phyloP scores from a whole-genome alignment of 2,113 vertebrate species.

The Carettochelys insculpta region DNA sequence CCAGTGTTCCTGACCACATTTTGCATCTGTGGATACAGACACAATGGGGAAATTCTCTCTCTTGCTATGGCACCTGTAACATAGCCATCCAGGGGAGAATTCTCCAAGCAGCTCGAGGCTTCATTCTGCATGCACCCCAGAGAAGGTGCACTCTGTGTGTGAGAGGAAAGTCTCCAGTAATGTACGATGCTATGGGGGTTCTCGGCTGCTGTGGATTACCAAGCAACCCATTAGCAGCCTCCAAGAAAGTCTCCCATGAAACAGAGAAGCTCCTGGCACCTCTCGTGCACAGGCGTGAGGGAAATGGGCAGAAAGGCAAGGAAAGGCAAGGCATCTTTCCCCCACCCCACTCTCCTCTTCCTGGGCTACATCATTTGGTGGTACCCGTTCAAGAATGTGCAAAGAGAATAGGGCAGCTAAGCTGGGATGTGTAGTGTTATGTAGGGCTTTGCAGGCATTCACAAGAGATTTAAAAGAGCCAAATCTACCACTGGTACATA shows the following conservation, averaged over 20 bases:
- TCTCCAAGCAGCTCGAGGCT: not conserved
- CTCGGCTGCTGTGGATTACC: not conserved
- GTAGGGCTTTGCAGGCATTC: not conserved
- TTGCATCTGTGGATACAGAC: not conserved
- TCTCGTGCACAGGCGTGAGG: not conserved
- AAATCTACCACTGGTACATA: not conserved
- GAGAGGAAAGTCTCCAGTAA: not conserved
- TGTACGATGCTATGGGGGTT: accelerated
- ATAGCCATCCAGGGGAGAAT: not conserved
- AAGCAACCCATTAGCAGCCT: not conserved
- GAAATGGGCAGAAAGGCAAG: not conserved
- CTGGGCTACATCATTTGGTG: not conserved
- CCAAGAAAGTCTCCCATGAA: not conserved
- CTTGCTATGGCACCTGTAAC: not conserved
- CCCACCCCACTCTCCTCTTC: not conserved
- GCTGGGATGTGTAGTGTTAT: not conserved
- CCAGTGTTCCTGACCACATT: not conserved
- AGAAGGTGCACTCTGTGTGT: not conserved
- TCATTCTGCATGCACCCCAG: accelerated
- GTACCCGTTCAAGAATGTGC: not conserved
- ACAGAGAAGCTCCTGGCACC: not conserved
- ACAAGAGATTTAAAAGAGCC: not conserved
- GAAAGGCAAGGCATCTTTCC: not conserved
- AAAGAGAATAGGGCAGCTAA: no score
- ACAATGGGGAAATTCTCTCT: not conserved